These are phyloP conservation scores for Sminthopsis crassicaudata DNA, from an alignment of 2,113 vertebrate species.

Conservation along the genomic window DNA sequence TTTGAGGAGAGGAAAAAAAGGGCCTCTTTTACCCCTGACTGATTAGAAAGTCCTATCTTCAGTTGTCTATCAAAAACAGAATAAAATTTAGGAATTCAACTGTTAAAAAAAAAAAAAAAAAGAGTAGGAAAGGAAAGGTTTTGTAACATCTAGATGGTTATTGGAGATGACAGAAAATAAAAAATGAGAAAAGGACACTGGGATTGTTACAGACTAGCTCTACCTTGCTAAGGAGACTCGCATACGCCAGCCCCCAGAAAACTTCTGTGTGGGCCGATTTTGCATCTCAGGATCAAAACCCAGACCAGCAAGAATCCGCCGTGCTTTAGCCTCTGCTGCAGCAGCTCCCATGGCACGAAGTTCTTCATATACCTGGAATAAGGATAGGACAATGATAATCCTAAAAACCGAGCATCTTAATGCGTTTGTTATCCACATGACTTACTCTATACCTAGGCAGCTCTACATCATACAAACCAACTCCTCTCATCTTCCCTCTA, in stretches of 20 bases:
- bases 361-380: slow-evolving; percentile 92
- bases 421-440: not conserved
- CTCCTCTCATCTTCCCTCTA: not conserved
- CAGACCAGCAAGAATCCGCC: slow-evolving; percentile 93
- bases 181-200: not conserved
- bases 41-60: not conserved
- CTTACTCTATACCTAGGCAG: not conserved
- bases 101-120: not conserved
- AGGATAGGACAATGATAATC: not conserved
- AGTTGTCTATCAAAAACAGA: not conserved
- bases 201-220: not conserved
- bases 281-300: slow-evolving; percentile 96
- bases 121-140: too few relatives aligned
- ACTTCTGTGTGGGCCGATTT: slow-evolving; percentile 93
- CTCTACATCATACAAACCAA: not conserved
- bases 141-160: not conserved
- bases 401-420: accelerated
- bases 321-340: slow-evolving; percentile 92
- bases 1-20: slow-evolving; percentile 1
- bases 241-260: slow-evolving; percentile 96
- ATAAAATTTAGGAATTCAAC: not conserved
- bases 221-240: slow-evolving; percentile 95
- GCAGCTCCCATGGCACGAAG: slow-evolving; percentile 90
- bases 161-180: not conserved
- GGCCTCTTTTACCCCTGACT: not conserved